These are phyloP conservation scores for Scelioninae gen. 2 DNA, from an alignment of 2,888 invertebrate genomes.

Conservation along the genomic window DNA sequence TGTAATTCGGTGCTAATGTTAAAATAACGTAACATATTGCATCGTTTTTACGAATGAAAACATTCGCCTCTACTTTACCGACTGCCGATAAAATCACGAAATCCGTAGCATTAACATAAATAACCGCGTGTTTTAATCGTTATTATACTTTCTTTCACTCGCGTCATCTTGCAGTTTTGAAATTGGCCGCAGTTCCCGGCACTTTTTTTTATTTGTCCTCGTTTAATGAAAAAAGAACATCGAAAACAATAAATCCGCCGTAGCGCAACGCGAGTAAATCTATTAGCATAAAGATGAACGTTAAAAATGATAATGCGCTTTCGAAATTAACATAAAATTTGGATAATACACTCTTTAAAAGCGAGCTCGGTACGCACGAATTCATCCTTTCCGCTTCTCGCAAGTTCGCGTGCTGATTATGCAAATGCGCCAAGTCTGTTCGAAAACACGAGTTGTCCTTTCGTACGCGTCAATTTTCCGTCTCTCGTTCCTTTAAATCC, in stretches of 20 bases:
- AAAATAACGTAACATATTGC: too few species aligned
- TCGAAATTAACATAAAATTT: slow-evolving; percentile 51
- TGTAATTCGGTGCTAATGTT: too few species aligned
- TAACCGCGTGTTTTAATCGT: too few species aligned
- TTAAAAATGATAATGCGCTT: slow-evolving; percentile 56
- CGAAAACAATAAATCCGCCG: slow-evolving; percentile 39
- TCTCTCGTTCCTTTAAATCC: slow-evolving; percentile 25
- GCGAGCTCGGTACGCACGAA: slow-evolving; percentile 39
- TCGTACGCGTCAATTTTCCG: slow-evolving; percentile 52
- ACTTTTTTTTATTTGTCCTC: slow-evolving; percentile 34
- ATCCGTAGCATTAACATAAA: slow-evolving; percentile 18
- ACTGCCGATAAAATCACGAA: slow-evolving; percentile 4
- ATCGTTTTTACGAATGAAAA: too few species aligned
- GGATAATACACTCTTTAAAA: slow-evolving; percentile 53
- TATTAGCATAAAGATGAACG: slow-evolving; percentile 53
- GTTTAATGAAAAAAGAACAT: slow-evolving; percentile 29
- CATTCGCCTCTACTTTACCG: too few species aligned
- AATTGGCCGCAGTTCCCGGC: slow-evolving; percentile 32
- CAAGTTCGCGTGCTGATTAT: slow-evolving; percentile 62
- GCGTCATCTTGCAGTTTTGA: slow-evolving; percentile 23
- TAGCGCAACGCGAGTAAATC: slow-evolving; percentile 27
- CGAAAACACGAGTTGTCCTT: slow-evolving; percentile 56
- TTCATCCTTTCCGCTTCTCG: slow-evolving; percentile 42
- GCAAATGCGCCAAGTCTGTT: slow-evolving; percentile 60
- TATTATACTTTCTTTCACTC: slow-evolving; percentile 3